Evolutionary conservation across 2,797 vertebrate species (phyloP).

Genomic region (Oceanodroma leucorhoa): DNA sequence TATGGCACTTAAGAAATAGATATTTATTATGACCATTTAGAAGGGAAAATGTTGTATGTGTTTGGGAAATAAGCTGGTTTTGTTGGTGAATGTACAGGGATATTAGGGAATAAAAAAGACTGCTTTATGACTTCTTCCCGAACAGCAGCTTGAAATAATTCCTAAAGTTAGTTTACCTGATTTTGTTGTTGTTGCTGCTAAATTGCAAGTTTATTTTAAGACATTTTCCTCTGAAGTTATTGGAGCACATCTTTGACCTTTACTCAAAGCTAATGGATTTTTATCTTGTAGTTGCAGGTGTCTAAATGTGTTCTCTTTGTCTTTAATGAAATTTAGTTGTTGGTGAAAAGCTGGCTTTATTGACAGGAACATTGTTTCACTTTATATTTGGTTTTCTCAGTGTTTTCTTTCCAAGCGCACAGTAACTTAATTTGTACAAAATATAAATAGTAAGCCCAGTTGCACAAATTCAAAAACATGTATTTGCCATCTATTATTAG

Average conservation of each 20-base stretch:
- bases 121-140: neutral
- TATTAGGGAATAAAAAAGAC: neutral
- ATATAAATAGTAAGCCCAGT: constrained; percentile 26
- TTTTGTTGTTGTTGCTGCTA: neutral
- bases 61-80: neutral
- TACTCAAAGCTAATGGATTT: neutral
- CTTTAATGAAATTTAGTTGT: neutral
- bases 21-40: neutral
- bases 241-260: neutral
- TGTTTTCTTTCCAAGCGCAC: neutral
- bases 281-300: neutral
- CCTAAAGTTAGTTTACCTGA: neutral
- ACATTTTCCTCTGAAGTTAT: neutral
- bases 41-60: neutral
- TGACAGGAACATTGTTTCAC: neutral
- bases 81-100: neutral
- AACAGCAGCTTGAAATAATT: neutral
- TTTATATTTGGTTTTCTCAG: neutral
- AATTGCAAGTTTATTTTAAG: neutral
- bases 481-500: constrained; percentile 65
- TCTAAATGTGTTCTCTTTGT: neutral
- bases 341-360: neutral
- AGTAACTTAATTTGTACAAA: constrained; percentile 20
- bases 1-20: neutral
- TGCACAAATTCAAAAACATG: constrained; percentile 43